phyloP scores from a whole-genome alignment of 2,113 vertebrate genomes.

The Zapornia atra region DNA sequence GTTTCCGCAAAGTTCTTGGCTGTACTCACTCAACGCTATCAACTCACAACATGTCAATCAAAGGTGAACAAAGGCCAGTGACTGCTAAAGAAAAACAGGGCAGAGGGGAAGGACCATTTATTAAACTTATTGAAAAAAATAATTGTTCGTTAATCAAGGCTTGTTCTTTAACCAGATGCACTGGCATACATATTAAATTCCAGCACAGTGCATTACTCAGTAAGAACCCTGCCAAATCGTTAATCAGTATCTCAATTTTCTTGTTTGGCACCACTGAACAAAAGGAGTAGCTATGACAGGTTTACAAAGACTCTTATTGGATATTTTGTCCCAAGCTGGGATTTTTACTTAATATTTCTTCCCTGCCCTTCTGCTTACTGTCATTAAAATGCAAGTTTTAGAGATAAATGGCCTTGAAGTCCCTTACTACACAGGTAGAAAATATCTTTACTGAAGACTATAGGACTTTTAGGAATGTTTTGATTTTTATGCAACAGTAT shows the following conservation, averaged over 20 bases:
- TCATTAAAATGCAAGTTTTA: constrained; percentile 42
- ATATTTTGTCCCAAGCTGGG: background rate
- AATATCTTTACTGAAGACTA: background rate
- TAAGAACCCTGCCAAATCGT: background rate
- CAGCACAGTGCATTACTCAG: background rate
- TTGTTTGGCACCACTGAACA: background rate
- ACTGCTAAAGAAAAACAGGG: background rate
- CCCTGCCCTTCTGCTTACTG: background rate
- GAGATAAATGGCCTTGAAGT: background rate
- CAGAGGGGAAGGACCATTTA: background rate
- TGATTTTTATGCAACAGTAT: background rate
- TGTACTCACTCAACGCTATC: background rate
- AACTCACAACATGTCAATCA: background rate
- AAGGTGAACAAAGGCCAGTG: background rate
- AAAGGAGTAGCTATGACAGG: background rate
- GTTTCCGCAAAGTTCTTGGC: background rate
- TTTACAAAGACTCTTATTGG: background rate
- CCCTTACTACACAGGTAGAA: background rate
- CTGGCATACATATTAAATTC: background rate
- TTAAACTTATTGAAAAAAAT: background rate
- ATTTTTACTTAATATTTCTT: background rate
- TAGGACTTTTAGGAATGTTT: background rate
- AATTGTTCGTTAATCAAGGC: background rate
- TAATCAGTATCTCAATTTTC: background rate
- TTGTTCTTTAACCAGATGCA: background rate